These are phyloP conservation scores for Ctenodactylus gundi DNA, from an alignment of 2,113 vertebrate genomes.

Conservation along the genomic window DNA sequence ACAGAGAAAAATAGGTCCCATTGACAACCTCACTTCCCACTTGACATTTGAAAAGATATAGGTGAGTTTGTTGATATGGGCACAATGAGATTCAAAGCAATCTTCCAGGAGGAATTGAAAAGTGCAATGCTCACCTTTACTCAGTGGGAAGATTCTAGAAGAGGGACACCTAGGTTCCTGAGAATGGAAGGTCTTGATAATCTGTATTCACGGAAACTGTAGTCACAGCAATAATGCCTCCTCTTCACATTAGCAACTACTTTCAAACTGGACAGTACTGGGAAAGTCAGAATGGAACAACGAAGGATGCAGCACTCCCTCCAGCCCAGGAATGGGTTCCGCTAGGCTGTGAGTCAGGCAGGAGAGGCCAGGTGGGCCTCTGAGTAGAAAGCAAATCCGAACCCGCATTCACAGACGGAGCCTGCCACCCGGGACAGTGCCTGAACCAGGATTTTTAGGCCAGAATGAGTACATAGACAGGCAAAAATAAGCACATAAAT, in stretches of 20 bases:
- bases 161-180: neutral
- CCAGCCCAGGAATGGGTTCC: neutral
- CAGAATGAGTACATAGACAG: too few species aligned
- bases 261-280: neutral
- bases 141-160: neutral
- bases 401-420: neutral
- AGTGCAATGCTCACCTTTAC: neutral
- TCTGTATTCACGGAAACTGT: neutral
- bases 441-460: too few species aligned
- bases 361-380: neutral
- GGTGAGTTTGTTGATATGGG: neutral
- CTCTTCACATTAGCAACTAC: neutral
- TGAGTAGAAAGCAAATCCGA: conserved; percentile 23
- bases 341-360: neutral
- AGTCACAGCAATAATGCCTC: neutral
- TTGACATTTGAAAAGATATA: neutral
- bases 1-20: neutral
- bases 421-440: neutral
- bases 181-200: neutral
- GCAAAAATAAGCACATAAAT: too few species aligned
- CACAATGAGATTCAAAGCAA: neutral
- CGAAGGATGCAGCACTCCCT: neutral
- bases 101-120: neutral
- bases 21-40: conserved; percentile 17
- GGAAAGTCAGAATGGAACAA: neutral